A percentile compares a stretch with the other conserved stretches of the same genome.
phyloP scores from a whole-genome alignment of 2,888 invertebrate genomes.

The Drepana falcataria region DNA sequence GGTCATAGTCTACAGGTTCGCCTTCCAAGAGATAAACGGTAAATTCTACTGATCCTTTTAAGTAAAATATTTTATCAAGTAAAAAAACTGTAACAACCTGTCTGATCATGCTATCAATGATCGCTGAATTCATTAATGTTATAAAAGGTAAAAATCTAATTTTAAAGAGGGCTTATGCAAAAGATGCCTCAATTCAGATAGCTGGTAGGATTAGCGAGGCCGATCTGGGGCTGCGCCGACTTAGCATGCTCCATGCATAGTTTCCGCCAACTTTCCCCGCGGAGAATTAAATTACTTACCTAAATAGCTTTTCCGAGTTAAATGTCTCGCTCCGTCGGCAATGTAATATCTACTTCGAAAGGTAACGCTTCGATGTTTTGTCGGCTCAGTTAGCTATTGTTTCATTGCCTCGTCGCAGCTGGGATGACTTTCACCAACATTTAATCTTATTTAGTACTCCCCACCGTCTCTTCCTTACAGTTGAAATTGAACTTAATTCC shows the following conservation, averaged over 20 bases:
- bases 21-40: slow-evolving; percentile 98
- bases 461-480: slow-evolving; percentile 17
- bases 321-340: slow-evolving; percentile 42
- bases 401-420: slow-evolving; percentile 34
- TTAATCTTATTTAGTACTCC: slow-evolving; percentile 35
- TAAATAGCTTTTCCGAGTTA: slow-evolving; percentile 58
- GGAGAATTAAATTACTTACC: slow-evolving; percentile 60
- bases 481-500: slow-evolving; percentile 14
- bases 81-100: too few species aligned
- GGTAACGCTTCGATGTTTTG: slow-evolving; percentile 37
- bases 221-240: slow-evolving; percentile 44
- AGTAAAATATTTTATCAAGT: not conserved
- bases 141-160: slow-evolving; percentile 54
- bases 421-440: slow-evolving; percentile 35
- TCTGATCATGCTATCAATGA: too few species aligned
- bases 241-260: slow-evolving; percentile 48
- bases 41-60: slow-evolving; percentile 46
- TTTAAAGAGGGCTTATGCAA: slow-evolving; percentile 52
- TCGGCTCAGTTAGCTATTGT: slow-evolving; percentile 38
- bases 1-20: slow-evolving; percentile 99
- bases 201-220: slow-evolving; percentile 43
- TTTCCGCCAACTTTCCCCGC: slow-evolving; percentile 45
- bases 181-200: slow-evolving; percentile 56
- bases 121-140: not conserved
- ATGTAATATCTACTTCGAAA: slow-evolving; percentile 40